Evolutionary conservation across 1,140 invertebrate species (phyloP).

Genomic region (Chrysopa pallens): DNA sequence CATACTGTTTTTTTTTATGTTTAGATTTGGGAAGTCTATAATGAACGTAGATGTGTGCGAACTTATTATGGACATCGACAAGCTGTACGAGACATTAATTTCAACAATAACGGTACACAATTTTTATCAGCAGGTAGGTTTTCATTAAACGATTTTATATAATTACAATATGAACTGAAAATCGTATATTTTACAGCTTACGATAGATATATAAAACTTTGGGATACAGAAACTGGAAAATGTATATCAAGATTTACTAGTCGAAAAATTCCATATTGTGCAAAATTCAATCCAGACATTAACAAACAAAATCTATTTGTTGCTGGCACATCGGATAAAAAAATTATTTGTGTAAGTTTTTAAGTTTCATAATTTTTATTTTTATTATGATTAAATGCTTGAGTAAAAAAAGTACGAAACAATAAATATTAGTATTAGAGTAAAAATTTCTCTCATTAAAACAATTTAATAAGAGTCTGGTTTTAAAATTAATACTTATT

Average conservation of each 20-base stretch:
- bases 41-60: conserved; percentile 79
- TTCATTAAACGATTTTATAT: conserved; percentile 2
- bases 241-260: conserved; percentile 86
- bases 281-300: conserved; percentile 93
- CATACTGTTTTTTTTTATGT: no score
- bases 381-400: neutral
- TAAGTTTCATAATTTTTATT: neutral
- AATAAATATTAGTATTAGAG: no score
- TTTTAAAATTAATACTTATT: conserved; percentile 8
- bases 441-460: neutral
- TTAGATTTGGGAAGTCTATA: conserved; percentile 96
- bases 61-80: conserved; percentile 95
- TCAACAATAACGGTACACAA: conserved; percentile 84
- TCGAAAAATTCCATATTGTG: conserved; percentile 90
- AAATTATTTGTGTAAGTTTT: conserved; percentile 88
- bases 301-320: conserved; percentile 97
- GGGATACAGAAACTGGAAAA: conserved; percentile 96
- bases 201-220: conserved; percentile 89
- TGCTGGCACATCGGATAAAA: conserved; percentile 96
- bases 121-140: conserved; percentile 75
- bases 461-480: neutral
- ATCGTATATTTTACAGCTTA: conserved; percentile 33
- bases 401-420: no score
- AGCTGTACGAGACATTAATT: conserved; percentile 90
- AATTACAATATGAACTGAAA: neutral